These are phyloP conservation scores for Mastigias papua DNA, from an alignment of 30 jellyfish, hydroid and myxozoan genomes.

Conservation along the genomic window DNA sequence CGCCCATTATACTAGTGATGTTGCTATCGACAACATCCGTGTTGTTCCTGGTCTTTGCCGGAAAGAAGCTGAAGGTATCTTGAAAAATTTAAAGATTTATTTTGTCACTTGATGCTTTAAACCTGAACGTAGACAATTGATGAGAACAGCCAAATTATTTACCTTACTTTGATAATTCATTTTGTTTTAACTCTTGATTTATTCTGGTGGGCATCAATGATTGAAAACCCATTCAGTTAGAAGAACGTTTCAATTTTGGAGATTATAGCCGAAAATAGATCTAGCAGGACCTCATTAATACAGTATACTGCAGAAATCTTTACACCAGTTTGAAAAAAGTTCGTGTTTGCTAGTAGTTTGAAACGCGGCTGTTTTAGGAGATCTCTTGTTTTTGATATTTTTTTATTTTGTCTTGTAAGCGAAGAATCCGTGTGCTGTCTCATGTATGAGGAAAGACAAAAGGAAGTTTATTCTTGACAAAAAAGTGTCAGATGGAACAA, in stretches of 20 bases:
- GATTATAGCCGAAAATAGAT: no score
- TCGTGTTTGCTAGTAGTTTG: neutral
- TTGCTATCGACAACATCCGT: constrained; percentile 81
- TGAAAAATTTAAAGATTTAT: neutral
- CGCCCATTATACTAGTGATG: constrained; percentile 84
- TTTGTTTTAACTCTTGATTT: no score
- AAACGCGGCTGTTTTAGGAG: neutral
- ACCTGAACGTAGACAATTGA: no score
- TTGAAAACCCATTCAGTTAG: no score
- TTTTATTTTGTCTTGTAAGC: constrained; percentile 55
- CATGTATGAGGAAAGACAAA: constrained; percentile 85
- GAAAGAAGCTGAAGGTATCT: constrained; percentile 66
- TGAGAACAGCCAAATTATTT: neutral
- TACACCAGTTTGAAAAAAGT: no score
- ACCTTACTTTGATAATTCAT: neutral
- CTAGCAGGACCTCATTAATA: no score
- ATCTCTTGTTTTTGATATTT: neutral
- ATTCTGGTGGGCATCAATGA: no score
- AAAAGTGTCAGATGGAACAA: constrained; percentile 76
- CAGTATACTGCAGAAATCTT: no score
- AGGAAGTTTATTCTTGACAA: constrained; percentile 72
- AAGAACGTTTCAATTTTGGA: no score
- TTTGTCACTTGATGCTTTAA: neutral
- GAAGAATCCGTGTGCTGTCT: constrained; percentile 77
- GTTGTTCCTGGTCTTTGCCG: constrained; percentile 79